phyloP scores from a whole-genome alignment of 2,888 invertebrate genomes.

The Mamestra brassicae region DNA sequence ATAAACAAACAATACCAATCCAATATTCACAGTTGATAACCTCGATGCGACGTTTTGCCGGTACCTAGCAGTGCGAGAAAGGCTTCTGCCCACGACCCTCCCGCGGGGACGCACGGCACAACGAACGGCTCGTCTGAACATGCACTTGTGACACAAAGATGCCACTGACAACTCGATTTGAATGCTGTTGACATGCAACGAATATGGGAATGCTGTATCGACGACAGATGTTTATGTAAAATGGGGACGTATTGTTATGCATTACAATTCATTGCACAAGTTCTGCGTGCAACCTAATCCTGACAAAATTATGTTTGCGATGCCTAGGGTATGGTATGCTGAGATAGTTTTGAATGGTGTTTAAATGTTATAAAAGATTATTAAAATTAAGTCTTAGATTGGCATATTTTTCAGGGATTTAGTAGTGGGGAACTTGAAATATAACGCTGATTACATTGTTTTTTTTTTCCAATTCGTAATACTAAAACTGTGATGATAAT shows the following conservation, averaged over 20 bases:
- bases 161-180: conserved; percentile 66
- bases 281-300: conserved; percentile 5
- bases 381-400: too few species aligned
- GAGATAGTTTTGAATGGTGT: background rate
- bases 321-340: background rate
- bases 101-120: conserved; percentile 54
- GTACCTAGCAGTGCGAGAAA: conserved; percentile 30
- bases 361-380: background rate
- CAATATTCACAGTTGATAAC: conserved; percentile 47
- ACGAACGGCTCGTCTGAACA: conserved; percentile 61
- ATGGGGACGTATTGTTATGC: conserved; percentile 39
- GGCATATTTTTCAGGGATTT: too few species aligned
- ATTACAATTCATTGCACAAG: conserved; percentile 33
- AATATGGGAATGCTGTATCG: conserved; percentile 52
- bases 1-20: conserved; percentile 19
- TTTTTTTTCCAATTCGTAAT: too few species aligned
- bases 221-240: conserved; percentile 43
- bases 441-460: too few species aligned
- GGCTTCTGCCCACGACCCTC: conserved; percentile 40
- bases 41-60: conserved; percentile 46
- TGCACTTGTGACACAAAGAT: conserved; percentile 67
- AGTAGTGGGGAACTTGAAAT: too few species aligned
- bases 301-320: background rate
- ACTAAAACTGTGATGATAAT: too few species aligned
- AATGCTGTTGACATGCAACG: conserved; percentile 60